Evolutionary conservation across 2,113 vertebrate genomes (phyloP).

Genomic region (Paradoxurus hermaphroditus): DNA sequence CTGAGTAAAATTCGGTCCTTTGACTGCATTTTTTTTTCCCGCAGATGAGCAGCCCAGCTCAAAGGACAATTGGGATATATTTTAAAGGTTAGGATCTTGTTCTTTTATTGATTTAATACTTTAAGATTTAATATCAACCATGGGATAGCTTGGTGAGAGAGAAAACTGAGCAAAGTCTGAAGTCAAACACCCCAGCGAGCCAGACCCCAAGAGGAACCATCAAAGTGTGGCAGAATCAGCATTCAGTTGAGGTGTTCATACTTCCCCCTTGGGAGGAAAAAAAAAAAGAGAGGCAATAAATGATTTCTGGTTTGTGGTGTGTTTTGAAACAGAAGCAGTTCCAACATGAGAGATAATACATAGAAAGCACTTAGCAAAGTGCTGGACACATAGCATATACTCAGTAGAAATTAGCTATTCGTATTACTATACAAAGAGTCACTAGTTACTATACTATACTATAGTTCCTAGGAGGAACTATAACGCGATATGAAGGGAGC

Average conservation of each 20-base stretch:
- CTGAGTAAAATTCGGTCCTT: background rate
- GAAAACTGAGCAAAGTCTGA: background rate
- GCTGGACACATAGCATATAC: background rate
- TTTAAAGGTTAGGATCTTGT: slow-evolving; percentile 42
- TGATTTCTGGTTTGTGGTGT: slow-evolving; percentile 4
- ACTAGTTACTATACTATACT: no score
- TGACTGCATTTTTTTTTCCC: background rate
- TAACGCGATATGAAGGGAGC: background rate
- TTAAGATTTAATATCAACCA: background rate
- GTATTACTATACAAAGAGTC: background rate
- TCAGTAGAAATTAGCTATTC: background rate
- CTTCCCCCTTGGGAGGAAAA: slow-evolving; percentile 9
- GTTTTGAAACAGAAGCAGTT: slow-evolving; percentile 12
- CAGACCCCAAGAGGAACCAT: background rate
- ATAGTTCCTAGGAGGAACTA: background rate
- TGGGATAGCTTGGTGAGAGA: background rate
- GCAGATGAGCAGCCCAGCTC: slow-evolving; percentile 11
- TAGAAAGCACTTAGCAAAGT: background rate
- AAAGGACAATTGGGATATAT: background rate
- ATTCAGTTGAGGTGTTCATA: slow-evolving; percentile 17
- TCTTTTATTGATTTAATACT: background rate
- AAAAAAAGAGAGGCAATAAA: background rate
- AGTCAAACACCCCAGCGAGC: background rate
- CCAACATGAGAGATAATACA: background rate
- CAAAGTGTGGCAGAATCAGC: background rate